phyloP scores from a whole-genome alignment of 2,113 vertebrate genomes.

The Proteles cristata region DNA sequence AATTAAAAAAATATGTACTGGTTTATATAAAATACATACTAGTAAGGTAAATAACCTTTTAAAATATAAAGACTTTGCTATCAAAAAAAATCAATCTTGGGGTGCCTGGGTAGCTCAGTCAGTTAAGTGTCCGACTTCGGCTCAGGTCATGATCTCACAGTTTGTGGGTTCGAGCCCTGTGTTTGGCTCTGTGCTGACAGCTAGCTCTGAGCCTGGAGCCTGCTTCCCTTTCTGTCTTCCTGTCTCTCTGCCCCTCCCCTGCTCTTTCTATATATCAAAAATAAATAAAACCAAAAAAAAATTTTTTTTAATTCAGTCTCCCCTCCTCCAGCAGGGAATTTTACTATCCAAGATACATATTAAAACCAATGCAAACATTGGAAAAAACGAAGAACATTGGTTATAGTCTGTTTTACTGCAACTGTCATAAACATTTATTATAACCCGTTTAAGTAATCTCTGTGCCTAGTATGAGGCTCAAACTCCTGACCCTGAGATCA shows the following conservation, averaged over 20 bases:
- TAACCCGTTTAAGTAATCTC: not conserved
- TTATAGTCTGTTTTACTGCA: not conserved
- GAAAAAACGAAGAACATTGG: not conserved
- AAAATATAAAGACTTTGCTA: not conserved
- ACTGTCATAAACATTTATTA: not conserved
- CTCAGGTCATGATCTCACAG: no score
- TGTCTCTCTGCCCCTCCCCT: no score
- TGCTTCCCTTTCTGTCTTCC: no score
- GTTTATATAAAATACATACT: constrained; percentile 3
- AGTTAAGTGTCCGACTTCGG: no score
- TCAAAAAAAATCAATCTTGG: not conserved
- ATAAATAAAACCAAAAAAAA: no score
- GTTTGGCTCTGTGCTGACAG: no score
- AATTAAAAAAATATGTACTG: not conserved
- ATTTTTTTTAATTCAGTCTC: no score
- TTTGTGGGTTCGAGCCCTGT: no score
- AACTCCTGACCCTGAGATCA: not conserved
- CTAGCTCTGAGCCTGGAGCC: no score
- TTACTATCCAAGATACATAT: constrained; percentile 2
- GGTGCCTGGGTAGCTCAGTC: no score
- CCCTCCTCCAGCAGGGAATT: not conserved
- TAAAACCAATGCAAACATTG: not conserved
- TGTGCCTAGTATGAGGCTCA: not conserved
- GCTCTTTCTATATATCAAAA: no score
- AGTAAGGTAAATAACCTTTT: constrained; percentile 33